A percentile compares a stretch with the other conserved stretches of the same genome.
phyloP scores from a whole-genome alignment of 2,113 vertebrate genomes.

The Cinclus cinclus region DNA sequence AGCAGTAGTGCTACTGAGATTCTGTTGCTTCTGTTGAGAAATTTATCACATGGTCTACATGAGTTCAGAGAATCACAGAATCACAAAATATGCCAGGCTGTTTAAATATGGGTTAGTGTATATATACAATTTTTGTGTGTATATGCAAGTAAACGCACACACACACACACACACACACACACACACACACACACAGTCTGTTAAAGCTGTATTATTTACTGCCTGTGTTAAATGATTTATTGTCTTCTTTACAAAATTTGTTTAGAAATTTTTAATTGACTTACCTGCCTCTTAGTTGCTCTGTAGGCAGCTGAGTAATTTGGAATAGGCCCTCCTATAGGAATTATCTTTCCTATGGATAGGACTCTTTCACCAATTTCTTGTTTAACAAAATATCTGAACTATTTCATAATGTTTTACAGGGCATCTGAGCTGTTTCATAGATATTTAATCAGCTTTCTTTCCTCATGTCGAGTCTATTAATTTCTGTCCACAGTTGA shows the following conservation, averaged over 20 bases:
- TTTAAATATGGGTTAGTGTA: background rate
- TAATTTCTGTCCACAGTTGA: background rate
- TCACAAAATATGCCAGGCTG: background rate
- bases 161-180: background rate
- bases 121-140: background rate
- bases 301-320: background rate
- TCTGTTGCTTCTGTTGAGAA: background rate
- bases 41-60: background rate
- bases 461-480: background rate
- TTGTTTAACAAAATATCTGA: background rate
- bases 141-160: background rate
- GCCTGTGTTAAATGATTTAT: background rate
- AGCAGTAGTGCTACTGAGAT: background rate
- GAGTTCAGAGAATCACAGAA: background rate
- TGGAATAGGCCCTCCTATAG: background rate
- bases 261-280: background rate
- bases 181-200: background rate
- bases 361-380: background rate
- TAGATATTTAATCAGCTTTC: background rate
- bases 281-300: background rate
- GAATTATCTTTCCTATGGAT: background rate
- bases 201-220: background rate
- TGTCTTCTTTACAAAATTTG: background rate
- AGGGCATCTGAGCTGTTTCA: background rate
- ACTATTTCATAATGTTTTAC: background rate